Evolutionary conservation across 2,888 invertebrate genomes (phyloP).

Genomic region (Druceiella hillmani): DNA sequence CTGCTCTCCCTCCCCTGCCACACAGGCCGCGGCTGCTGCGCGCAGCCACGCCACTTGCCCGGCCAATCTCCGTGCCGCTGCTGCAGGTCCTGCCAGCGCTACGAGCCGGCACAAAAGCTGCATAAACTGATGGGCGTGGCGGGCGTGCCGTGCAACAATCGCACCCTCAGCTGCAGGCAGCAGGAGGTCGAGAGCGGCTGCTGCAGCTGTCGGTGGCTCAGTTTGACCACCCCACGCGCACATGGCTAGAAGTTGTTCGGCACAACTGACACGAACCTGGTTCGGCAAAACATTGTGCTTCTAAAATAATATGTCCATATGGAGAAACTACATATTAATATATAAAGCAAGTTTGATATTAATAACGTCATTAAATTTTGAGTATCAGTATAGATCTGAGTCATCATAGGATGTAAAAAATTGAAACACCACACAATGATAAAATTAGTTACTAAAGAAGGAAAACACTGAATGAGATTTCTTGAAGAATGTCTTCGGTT

Average conservation of each 20-base stretch:
- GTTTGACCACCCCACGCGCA: slow-evolving; percentile 71
- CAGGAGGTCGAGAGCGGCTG: slow-evolving; percentile 32
- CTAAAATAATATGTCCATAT: too few relatives aligned
- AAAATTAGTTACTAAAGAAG: too few relatives aligned
- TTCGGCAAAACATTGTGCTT: too few relatives aligned
- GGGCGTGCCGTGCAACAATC: slow-evolving; percentile 52
- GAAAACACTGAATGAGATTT: too few relatives aligned
- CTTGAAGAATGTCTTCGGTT: too few relatives aligned
- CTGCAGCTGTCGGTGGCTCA: slow-evolving; percentile 38
- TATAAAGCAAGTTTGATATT: too few relatives aligned
- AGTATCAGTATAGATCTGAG: too few relatives aligned
- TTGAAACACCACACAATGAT: too few relatives aligned
- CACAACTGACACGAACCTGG: slow-evolving; percentile 68
- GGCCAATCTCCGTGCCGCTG: too few relatives aligned
- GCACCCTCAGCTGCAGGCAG: slow-evolving; percentile 41
- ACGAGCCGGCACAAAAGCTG: slow-evolving; percentile 64
- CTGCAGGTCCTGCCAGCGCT: slow-evolving; percentile 63
- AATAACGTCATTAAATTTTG: too few relatives aligned
- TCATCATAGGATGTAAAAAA: too few relatives aligned
- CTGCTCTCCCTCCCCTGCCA: slow-evolving; percentile 33
- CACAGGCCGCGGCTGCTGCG: slow-evolving; percentile 34
- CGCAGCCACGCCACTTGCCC: slow-evolving; percentile 78
- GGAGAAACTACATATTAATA: too few relatives aligned
- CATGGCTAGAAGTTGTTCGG: slow-evolving; percentile 79
- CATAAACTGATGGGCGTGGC: slow-evolving; percentile 74